Evolutionary conservation across 2,888 invertebrate species (phyloP).

Genomic region (Muschampia staudingeri): DNA sequence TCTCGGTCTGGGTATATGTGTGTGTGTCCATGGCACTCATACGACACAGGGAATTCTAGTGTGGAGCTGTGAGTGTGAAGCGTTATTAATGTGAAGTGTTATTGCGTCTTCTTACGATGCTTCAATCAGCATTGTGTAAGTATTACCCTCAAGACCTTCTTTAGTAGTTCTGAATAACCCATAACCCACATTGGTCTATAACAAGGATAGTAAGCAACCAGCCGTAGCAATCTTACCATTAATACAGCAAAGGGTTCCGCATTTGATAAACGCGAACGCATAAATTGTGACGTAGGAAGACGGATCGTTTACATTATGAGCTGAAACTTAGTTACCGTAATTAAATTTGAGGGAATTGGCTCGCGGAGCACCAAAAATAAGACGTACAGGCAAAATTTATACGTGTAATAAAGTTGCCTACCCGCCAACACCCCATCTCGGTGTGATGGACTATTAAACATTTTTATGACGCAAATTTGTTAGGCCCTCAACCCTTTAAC

Average conservation of each 20-base stretch:
- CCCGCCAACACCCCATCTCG: conserved; percentile 69
- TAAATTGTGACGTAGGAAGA: conserved; percentile 46
- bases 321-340: conserved; percentile 55
- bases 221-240: background rate
- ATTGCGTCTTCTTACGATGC: too few species aligned
- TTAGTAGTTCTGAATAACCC: background rate
- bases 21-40: too few species aligned
- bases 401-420: conserved; percentile 70
- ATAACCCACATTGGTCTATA: background rate
- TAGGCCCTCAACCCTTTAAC: conserved; percentile 68
- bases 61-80: too few species aligned
- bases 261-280: conserved; percentile 42
- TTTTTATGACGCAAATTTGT: conserved; percentile 75
- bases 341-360: conserved; percentile 70
- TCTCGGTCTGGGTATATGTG: too few species aligned
- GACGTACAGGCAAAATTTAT: conserved; percentile 72
- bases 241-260: conserved; percentile 20
- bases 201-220: background rate
- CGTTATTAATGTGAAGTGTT: too few species aligned
- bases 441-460: conserved; percentile 71
- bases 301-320: conserved; percentile 48
- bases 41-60: too few species aligned
- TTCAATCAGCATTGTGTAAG: background rate
- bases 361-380: conserved; percentile 70
- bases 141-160: background rate